phyloP scores from a whole-genome alignment of 1,140 invertebrate species.

The Callitettix versicolor region DNA sequence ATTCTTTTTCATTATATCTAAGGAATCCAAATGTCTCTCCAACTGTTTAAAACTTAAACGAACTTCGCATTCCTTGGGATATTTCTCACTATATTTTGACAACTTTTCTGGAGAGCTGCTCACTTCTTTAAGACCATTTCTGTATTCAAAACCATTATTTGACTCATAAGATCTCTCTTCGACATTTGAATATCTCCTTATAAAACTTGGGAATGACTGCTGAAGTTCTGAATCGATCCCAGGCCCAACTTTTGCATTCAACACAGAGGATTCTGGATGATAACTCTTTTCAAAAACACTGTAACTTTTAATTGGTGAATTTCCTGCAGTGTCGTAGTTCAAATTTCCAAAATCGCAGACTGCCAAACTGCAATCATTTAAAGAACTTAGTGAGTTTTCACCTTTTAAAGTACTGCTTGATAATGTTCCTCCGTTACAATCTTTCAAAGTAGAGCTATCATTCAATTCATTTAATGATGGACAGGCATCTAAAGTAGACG shows the following conservation, averaged over 20 bases:
- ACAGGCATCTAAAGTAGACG: slow-evolving; percentile 18
- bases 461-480: slow-evolving; percentile 15
- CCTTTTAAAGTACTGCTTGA: neutral
- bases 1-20: slow-evolving; percentile 12
- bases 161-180: too few relatives aligned
- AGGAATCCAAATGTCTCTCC: slow-evolving; percentile 2
- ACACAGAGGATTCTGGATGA: too few relatives aligned
- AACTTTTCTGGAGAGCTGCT: neutral
- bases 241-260: too few relatives aligned
- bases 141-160: too few relatives aligned
- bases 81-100: slow-evolving; percentile 6
- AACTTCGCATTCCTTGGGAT: neutral
- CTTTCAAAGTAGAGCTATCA: slow-evolving; percentile 18
- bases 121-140: neutral
- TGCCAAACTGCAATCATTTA: neutral
- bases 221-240: too few relatives aligned
- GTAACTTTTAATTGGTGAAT: too few relatives aligned
- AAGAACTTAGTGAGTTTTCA: neutral
- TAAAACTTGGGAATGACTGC: too few relatives aligned
- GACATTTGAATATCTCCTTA: too few relatives aligned
- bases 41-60: slow-evolving; percentile 9
- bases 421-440: neutral
- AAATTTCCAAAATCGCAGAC: too few relatives aligned
- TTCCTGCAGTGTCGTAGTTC: too few relatives aligned
- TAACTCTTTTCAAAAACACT: too few relatives aligned